A percentile compares a stretch with the other conserved stretches of the same genome.
phyloP scores from a whole-genome alignment of 2,797 vertebrate species.

The Fratercula arctica region DNA sequence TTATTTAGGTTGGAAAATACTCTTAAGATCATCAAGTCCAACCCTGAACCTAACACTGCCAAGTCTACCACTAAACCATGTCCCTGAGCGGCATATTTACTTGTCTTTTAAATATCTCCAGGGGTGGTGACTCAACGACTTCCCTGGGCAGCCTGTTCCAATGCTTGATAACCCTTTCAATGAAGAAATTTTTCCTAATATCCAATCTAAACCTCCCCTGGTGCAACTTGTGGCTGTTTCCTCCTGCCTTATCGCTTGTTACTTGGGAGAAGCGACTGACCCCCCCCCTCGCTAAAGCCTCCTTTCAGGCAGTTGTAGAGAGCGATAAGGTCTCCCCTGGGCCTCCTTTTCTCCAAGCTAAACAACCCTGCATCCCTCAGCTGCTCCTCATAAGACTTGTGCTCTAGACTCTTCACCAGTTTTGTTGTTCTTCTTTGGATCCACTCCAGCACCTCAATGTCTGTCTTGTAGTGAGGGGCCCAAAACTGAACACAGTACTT shows the following conservation, averaged over 20 bases:
- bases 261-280: background rate
- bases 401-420: background rate
- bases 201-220: background rate
- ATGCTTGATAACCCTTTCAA: background rate
- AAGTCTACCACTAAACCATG: background rate
- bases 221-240: rapidly evolving
- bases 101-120: background rate
- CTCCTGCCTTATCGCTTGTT: rapidly evolving
- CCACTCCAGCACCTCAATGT: background rate
- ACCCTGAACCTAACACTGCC: too few species aligned
- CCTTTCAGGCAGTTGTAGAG: background rate
- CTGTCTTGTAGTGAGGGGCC: background rate
- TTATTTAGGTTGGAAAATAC: background rate
- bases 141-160: background rate
- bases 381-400: background rate
- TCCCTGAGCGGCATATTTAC: background rate
- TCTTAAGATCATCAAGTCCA: background rate
- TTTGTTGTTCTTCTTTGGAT: rapidly evolving
- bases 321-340: background rate
- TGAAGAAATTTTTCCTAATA: background rate
- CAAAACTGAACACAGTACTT: background rate
- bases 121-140: background rate
- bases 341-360: background rate
- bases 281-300: rapidly evolving
- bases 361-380: background rate